Evolutionary conservation across 2,797 vertebrate genomes (phyloP).

Genomic region (Emys orbicularis): DNA sequence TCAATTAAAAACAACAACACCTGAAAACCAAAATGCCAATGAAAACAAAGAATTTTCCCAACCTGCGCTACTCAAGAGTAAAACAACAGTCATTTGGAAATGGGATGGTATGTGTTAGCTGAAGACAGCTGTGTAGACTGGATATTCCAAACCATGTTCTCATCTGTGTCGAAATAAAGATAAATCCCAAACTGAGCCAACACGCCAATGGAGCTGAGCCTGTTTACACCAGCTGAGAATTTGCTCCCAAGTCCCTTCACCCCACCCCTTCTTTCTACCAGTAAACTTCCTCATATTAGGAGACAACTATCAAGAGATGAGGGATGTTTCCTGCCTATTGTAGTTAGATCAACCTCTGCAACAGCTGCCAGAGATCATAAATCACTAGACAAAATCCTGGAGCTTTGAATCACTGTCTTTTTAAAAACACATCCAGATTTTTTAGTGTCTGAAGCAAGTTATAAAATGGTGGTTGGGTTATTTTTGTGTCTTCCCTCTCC

Average conservation of each 20-base stretch:
- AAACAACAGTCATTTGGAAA: not conserved
- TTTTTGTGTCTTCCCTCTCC: conserved; percentile 43
- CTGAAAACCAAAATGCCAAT: not conserved
- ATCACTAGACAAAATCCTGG: conserved; percentile 61
- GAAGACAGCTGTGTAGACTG: accelerated
- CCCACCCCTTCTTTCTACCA: not conserved
- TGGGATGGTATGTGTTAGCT: accelerated
- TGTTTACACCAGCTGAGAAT: not conserved
- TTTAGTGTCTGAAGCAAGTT: conserved; percentile 53
- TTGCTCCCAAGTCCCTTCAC: not conserved
- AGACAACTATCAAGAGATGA: not conserved
- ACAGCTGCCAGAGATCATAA: conserved; percentile 54
- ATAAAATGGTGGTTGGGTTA: conserved; percentile 45
- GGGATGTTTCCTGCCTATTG: conserved; percentile 17
- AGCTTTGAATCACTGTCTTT: conserved; percentile 52
- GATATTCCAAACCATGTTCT: not conserved
- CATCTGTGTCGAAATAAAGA: not conserved
- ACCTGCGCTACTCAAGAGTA: not conserved
- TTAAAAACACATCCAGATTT: conserved; percentile 73
- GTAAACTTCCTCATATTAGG: conserved; percentile 21
- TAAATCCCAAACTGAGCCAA: not conserved
- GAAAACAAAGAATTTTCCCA: not conserved
- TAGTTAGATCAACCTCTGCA: conserved; percentile 56
- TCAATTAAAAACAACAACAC: not conserved
- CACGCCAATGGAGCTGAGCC: not conserved